Base-by-base conservation (phyloP, 2,888 invertebrate species). In the Torymus auratus region DNA sequence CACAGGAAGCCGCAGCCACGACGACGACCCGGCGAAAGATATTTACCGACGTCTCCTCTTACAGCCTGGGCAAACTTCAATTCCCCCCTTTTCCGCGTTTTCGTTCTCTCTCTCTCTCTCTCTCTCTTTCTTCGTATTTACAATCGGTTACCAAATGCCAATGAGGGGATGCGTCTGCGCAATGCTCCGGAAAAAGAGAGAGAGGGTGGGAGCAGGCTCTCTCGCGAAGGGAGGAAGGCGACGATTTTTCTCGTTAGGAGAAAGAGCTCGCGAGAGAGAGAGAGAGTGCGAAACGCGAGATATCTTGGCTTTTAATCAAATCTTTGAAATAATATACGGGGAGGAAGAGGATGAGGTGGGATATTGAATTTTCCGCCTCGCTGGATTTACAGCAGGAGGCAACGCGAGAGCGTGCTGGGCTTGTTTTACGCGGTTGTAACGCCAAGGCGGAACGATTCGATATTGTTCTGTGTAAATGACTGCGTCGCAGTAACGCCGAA, bases 101-200 rank as follows among this genome's bases (percentile, higher is more conserved):
- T 62, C 64, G 50, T 50, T 41, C 55, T 77, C 55, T 62, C 65
- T 2, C 56, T 72, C 67, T 62, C 50, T 61, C 70, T 67, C 50
- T 56, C 62, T 2, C 20, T 50, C 52, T 81, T 41, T 41, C 41
- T 41, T 52, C 20, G 83, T 87, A 84, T 88, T 88, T 86, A 86
- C 87, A 86, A 87, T 86, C 84, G 86, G 86, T 86, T 87, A 86
- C 86, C 86, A 84, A 85, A 86, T 87, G 87, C 85, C 23, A 23
- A 23, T 52, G 55, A 53, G 28, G 13, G 11, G 28, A 20, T 70
- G n/a, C 55, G 55, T 20, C 20, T 68, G n/a, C 41, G 20, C 23
- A 20, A 23, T 28, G 20, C 2, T 20, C 23, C 17, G 41, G 23
- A 53, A 69, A 76, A 61, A 69, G 64, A n/a, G 64, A 41, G 12